phyloP scores from a whole-genome alignment of 2,113 vertebrate species.

The Raja brachyura region DNA sequence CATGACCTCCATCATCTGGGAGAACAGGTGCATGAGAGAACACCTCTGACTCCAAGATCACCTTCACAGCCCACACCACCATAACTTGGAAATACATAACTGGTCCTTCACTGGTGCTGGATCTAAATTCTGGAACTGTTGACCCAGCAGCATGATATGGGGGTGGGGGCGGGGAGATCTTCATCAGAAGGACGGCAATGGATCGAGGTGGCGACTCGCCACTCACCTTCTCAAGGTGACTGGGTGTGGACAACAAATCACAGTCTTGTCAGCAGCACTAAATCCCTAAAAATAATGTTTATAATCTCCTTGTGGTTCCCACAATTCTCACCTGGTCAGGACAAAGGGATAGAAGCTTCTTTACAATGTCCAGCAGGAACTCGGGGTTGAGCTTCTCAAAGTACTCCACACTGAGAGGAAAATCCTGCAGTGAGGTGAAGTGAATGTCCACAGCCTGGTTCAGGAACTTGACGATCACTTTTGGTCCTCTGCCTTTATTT shows the following conservation, averaged over 20 bases:
- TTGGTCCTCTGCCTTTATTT: constrained; percentile 47
- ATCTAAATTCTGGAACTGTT: too few species aligned
- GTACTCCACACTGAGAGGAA: constrained; percentile 58
- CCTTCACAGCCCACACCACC: neutral
- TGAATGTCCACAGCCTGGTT: constrained; percentile 56
- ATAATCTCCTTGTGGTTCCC: neutral
- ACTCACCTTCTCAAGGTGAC: neutral
- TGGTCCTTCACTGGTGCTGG: neutral
- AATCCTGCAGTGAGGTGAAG: constrained; percentile 50
- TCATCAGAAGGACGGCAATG: too few species aligned
- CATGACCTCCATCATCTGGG: too few species aligned
- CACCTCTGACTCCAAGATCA: neutral
- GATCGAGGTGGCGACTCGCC: neutral
- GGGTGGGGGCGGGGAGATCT: too few species aligned
- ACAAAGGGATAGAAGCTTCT: constrained; percentile 54
- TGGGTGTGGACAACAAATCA: neutral
- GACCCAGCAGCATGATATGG: too few species aligned
- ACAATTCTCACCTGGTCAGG: constrained; percentile 52
- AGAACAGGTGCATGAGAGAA: too few species aligned
- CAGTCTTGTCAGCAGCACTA: neutral
- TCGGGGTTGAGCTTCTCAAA: constrained; percentile 56
- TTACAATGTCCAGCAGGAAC: constrained; percentile 59
- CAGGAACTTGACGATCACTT: constrained; percentile 45
- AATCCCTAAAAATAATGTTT: neutral
- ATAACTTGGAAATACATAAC: neutral